Conservation (phyloP, 2,113 vertebrate species). For the Solenodon paradoxus region DNA sequence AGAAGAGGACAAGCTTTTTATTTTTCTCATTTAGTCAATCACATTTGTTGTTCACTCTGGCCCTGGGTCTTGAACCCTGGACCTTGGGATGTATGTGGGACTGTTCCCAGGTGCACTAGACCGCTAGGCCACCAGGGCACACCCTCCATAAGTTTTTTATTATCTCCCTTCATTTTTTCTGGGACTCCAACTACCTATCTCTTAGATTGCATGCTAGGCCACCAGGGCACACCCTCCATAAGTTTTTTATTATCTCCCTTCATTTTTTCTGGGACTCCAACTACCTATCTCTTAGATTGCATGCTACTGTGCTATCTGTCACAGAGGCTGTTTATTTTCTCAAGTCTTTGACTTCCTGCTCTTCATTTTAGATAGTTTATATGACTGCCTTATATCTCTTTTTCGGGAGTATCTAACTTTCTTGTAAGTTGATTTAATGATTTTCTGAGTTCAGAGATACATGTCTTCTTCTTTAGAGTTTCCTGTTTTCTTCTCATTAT, state of each 20-base stretch:
- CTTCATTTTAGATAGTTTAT: not conserved
- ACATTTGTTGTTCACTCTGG: no score
- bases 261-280: not conserved
- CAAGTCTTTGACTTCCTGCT: not conserved
- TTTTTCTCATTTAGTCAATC: no score
- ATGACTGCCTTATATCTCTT: not conserved
- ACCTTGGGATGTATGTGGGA: no score
- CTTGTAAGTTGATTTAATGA: not conserved
- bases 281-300: not conserved
- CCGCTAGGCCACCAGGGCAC: no score
- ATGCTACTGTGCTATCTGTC: not conserved
- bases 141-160: no score
- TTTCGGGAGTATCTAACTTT: not conserved
- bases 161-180: not conserved
- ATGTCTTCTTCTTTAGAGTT: not conserved
- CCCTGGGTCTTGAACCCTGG: no score
- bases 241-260: not conserved
- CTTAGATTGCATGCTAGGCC: no score
- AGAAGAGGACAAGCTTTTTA: no score
- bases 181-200: not conserved
- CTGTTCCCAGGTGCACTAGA: no score
- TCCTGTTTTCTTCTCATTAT: not conserved
- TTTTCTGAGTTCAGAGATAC: not conserved
- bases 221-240: no score
- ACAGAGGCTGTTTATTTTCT: not conserved